A percentile compares a stretch with the other conserved stretches of the same genome.
Conservation (phyloP, 2,797 vertebrate species). For the Saguinus oedipus region DNA sequence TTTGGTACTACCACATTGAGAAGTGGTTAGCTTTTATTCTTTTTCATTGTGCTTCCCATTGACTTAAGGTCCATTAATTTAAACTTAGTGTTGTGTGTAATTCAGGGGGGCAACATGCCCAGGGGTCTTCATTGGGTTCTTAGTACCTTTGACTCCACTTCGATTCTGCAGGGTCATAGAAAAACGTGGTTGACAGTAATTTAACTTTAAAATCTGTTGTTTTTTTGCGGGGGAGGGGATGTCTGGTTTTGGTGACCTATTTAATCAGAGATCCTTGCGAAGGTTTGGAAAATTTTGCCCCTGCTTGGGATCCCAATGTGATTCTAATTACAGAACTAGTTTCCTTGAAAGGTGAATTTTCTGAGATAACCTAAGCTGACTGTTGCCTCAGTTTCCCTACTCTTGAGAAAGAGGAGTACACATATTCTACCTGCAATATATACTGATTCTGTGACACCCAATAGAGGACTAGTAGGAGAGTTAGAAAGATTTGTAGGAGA, state of each 20-base stretch:
- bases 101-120: neutral
- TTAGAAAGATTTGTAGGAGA: neutral
- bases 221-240: neutral
- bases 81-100: neutral
- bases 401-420: neutral
- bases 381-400: neutral
- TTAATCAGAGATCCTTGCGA: neutral
- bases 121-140: neutral
- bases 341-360: neutral
- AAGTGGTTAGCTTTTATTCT: neutral
- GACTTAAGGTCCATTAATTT: neutral
- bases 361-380: neutral
- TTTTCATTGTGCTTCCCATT: neutral
- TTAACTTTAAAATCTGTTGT: neutral
- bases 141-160: neutral
- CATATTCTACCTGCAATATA: neutral
- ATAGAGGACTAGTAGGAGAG: neutral
- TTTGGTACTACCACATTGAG: neutral
- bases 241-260: neutral
- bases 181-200: neutral
- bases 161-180: neutral
- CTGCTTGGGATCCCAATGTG: neutral
- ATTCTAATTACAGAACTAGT: neutral
- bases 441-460: neutral
- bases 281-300: neutral